These are phyloP conservation scores for Andricus curvator DNA, from an alignment of 2,888 invertebrate species.

Conservation along the genomic window DNA sequence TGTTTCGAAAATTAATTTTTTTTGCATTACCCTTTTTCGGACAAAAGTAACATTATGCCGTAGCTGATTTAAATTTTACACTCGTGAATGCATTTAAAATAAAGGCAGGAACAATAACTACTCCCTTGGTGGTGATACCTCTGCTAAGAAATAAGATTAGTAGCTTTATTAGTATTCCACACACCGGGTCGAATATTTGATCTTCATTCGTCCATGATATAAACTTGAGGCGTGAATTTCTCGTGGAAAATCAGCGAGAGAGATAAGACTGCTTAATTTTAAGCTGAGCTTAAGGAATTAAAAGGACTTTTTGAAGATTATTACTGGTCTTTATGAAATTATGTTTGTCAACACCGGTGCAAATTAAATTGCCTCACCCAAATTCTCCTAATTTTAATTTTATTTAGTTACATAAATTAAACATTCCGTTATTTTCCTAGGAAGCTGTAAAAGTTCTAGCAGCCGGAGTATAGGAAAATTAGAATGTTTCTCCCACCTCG, in stretches of 20 bases:
- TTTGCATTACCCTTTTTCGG: no score
- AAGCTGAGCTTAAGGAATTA: constrained; percentile 19
- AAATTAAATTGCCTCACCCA: not conserved
- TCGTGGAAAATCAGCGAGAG: constrained; percentile 7
- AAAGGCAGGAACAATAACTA: not conserved
- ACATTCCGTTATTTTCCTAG: not conserved
- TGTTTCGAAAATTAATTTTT: no score
- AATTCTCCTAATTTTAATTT: not conserved
- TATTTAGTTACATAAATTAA: not conserved
- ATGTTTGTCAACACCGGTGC: constrained; percentile 12
- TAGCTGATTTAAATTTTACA: no score
- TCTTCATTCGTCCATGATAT: constrained; percentile 21
- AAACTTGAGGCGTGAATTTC: constrained; percentile 4
- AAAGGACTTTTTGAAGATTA: constrained; percentile 14
- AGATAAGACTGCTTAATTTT: constrained; percentile 26
- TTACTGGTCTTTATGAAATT: constrained; percentile 13
- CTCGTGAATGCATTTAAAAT: not conserved
- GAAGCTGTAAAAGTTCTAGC: not conserved
- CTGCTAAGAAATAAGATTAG: not conserved
- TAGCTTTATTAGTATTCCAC: constrained; percentile 15
- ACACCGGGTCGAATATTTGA: not conserved
- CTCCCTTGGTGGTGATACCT: not conserved
- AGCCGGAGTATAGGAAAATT: no score
- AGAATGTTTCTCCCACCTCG: no score
- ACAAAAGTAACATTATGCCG: no score